Conservation (phyloP, 2,797 vertebrate genomes). For the Cottoperca gobio region DNA sequence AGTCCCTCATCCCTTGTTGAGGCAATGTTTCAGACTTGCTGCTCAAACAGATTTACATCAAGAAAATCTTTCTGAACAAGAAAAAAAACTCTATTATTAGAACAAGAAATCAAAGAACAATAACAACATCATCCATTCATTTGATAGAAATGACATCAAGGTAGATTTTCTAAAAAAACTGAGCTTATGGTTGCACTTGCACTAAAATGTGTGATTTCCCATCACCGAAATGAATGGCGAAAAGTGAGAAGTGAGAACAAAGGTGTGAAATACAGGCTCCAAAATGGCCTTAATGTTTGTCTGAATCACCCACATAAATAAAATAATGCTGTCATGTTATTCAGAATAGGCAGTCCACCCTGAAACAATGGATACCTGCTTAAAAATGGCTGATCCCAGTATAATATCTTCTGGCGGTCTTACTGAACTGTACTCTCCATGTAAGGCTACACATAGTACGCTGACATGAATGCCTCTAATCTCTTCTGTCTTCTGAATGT, state of each 20-base stretch:
- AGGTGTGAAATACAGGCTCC: neutral
- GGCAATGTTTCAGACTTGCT: constrained; percentile 17
- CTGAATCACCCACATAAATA: constrained; percentile 6
- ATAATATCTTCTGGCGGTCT: constrained; percentile 3
- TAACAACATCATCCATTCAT: neutral
- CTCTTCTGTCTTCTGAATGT: neutral
- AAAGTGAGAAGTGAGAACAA: neutral
- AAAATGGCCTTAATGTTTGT: neutral
- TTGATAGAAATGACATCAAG: constrained; percentile 40
- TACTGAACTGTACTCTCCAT: constrained; percentile 7
- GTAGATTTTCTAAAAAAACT: constrained; percentile 4
- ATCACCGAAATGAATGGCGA: neutral
- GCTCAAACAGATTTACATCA: constrained; percentile 4
- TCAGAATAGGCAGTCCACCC: neutral
- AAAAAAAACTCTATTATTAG: neutral
- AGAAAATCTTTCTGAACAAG: constrained; percentile 19
- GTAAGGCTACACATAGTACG: neutral
- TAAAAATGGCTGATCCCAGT: constrained; percentile 19
- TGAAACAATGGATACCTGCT: neutral
- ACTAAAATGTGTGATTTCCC: constrained; percentile 6
- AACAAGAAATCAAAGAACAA: constrained; percentile 30
- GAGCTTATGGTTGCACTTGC: constrained; percentile 4
- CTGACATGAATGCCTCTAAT: constrained; percentile 12
- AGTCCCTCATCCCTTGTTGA: constrained; percentile 22
- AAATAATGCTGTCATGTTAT: constrained; percentile 8